Conservation (phyloP, 1,140 invertebrate genomes). For the Aradophagus sp. region DNA sequence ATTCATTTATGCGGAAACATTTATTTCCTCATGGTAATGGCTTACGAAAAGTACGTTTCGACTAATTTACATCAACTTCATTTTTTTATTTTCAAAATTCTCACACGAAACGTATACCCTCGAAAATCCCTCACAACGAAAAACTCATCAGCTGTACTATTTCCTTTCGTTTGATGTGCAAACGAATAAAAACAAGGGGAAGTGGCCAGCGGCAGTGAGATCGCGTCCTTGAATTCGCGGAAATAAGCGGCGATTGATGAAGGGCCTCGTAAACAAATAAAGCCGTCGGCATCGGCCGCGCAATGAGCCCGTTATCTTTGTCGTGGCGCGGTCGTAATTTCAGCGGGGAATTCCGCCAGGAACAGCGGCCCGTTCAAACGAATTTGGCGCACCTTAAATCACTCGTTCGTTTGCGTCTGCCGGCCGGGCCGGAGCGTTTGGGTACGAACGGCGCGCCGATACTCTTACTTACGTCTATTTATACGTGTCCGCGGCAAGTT, state of each 20-base stretch:
- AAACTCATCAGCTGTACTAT: too few species aligned
- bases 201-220: too few species aligned
- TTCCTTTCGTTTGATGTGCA: too few species aligned
- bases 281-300: slow-evolving; percentile 23
- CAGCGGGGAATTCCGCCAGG: slow-evolving; percentile 34
- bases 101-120: too few species aligned
- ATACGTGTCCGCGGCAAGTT: slow-evolving; percentile 49
- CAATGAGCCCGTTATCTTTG: slow-evolving; percentile 38
- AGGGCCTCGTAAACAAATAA: slow-evolving; percentile 32
- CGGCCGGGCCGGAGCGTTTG: slow-evolving; percentile 36
- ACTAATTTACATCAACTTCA: too few species aligned
- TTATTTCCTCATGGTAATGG: too few species aligned
- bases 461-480: slow-evolving; percentile 59
- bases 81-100: too few species aligned
- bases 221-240: too few species aligned
- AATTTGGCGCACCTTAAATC: slow-evolving; percentile 56
- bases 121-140: too few species aligned
- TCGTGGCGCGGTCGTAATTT: slow-evolving; percentile 46
- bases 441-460: slow-evolving; percentile 53
- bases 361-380: slow-evolving; percentile 48
- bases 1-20: too few species aligned
- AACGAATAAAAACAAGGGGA: too few species aligned
- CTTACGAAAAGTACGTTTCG: too few species aligned
- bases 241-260: background rate
- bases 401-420: slow-evolving; percentile 58